Percentiles rank a stretch among this genome's conserved stretches.
Conservation (phyloP, 1,140 invertebrate species). For the Myzus persicae region DNA sequence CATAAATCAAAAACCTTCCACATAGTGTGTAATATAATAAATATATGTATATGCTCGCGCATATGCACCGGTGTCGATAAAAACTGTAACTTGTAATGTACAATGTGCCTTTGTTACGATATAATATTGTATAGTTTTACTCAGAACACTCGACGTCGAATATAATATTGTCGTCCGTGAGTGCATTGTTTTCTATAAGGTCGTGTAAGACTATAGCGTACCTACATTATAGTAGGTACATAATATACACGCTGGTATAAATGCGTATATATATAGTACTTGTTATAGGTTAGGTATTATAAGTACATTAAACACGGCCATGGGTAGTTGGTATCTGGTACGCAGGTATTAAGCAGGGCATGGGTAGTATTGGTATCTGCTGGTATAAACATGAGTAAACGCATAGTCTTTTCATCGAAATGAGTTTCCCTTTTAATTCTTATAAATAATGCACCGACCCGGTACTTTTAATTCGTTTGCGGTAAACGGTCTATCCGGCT, state of each 20-base stretch:
- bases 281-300: too few species aligned
- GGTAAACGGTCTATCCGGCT: not conserved
- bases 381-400: too few species aligned
- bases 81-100: not conserved
- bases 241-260: not conserved
- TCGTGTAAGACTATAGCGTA: not conserved
- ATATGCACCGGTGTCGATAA: not conserved
- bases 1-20: slow-evolving; percentile 30
- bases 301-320: not conserved
- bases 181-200: slow-evolving; percentile 5
- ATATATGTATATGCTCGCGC: not conserved
- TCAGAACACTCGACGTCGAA: not conserved
- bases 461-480: not conserved
- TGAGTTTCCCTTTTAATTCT: not conserved
- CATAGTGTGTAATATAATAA: not conserved
- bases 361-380: too few species aligned
- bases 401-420: not conserved
- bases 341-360: too few species aligned
- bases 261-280: not conserved
- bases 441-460: not conserved
- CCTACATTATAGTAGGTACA: not conserved
- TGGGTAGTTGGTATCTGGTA: not conserved
- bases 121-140: not conserved
- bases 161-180: not conserved
- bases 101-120: not conserved